Base-by-base conservation (phyloP, 2,113 vertebrate genomes). In the Thymallus thymallus region DNA sequence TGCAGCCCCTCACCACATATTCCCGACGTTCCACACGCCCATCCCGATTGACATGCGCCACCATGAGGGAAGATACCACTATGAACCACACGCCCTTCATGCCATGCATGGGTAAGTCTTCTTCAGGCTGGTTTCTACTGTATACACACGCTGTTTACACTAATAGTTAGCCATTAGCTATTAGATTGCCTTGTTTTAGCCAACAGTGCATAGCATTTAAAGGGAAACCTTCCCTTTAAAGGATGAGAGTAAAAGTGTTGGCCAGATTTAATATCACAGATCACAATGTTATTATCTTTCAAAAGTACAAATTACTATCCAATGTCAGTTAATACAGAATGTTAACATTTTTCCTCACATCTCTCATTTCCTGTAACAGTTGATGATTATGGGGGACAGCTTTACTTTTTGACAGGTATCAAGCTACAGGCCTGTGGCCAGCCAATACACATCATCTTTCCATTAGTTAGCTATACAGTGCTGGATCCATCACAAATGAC, bases 11-110 rank as follows among this genome's bases (percentile, higher is more conserved):
- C 96, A 95, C 82, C 95, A 96, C 78, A 90, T 98, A 86, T 94
- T 98, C 91, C 96, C 97, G 0, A 90, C 94, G 55, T 98, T 98
- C 93, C 97, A 98, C 79, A 90, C 95, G 5, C 97, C 98, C n/a
- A 94, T 98, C 75, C 96, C 97, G 5, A 92, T 98, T 78, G 96
- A 98, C 91, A 92, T 96, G 91, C 93, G 95, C 67, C 97, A 99
- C 77, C 97, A 99, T 73, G 97, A 99, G 85, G 97, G 96, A 66
- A 88, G 96, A 60, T 98, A 96, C 92, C 96, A 96, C 94, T 97
- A 96, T 10, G 97, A 99, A 68, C 94, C 96, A 6, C 96, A 96
- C 80, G 82, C 94, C 16, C 91, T 98, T 80, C 96, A 97, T 80
- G 64, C 94, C 72, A 89, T 97, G 79, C 97, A 96, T 0, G 95